Conservation (phyloP, 2,113 vertebrate genomes). For the Bubo scandiacus region DNA sequence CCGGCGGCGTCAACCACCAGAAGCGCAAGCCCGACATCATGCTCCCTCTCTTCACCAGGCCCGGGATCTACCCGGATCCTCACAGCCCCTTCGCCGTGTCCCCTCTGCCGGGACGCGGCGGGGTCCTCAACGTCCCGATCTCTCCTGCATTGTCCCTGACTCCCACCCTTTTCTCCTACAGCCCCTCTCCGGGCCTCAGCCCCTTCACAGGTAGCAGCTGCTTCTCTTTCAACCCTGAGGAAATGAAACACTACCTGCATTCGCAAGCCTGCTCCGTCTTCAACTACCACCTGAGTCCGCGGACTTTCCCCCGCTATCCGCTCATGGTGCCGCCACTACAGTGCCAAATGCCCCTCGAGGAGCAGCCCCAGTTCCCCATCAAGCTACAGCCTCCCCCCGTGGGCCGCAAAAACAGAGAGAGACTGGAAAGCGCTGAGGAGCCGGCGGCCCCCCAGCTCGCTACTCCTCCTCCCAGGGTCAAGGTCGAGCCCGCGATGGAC, state of each 20-base stretch:
- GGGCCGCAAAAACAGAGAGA: slow-evolving; percentile 70
- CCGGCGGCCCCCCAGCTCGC: background rate
- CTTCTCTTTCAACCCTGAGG: slow-evolving; percentile 81
- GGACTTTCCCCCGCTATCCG: slow-evolving; percentile 79
- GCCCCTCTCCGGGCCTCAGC: slow-evolving; percentile 76
- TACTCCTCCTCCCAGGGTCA: slow-evolving; percentile 39
- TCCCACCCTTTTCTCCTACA: slow-evolving; percentile 77
- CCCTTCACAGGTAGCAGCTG: slow-evolving; percentile 76
- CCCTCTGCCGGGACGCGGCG: slow-evolving; percentile 57
- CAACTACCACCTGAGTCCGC: slow-evolving; percentile 80
- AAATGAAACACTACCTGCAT: slow-evolving; percentile 85
- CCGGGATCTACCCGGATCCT: slow-evolving; percentile 68
- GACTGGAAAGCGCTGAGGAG: slow-evolving; percentile 44
- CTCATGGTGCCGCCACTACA: slow-evolving; percentile 71
- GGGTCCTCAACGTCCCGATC: slow-evolving; percentile 73
- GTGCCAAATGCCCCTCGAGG: slow-evolving; percentile 66
- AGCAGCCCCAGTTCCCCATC: slow-evolving; percentile 72
- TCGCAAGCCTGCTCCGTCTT: slow-evolving; percentile 81
- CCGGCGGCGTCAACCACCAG: slow-evolving; percentile 18
- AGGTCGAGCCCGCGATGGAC: slow-evolving; percentile 62
- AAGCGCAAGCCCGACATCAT: slow-evolving; percentile 77
- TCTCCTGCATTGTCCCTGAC: slow-evolving; percentile 74
- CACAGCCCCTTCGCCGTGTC: slow-evolving; percentile 74
- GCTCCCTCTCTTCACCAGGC: slow-evolving; percentile 70
- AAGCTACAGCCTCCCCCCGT: slow-evolving; percentile 76